Evolutionary conservation across 2,113 vertebrate genomes (phyloP), one percentile per base, ranked within the genome.

Genomic region (Chaetops frenatus): DNA sequence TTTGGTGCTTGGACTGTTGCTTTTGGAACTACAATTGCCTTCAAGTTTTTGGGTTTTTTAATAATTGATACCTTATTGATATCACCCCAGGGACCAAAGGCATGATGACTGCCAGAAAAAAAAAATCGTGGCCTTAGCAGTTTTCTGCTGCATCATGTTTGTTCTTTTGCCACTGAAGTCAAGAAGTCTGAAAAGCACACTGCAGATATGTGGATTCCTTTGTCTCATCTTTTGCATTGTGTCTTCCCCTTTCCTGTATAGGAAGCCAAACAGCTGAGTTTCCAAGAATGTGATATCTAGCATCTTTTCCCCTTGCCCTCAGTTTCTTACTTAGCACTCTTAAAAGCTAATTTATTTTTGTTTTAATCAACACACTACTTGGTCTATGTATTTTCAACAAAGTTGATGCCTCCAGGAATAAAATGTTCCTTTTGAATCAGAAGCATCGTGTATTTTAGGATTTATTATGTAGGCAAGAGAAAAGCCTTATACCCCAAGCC

Each of bases 101-200:
- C 56, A 25, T 10, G 4, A 76, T 18, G 69, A 54, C 17, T 86
- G 64, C 10, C 27, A 64, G 60, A 22, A 87, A 81, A 87, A 81
- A 64, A 36, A 33, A 28, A 15, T 13, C 5, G 1, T 0, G 0
- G 16, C 21, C 5, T 66, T 81, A 33, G 16, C 21, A 38, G 19
- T 74, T 79, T 44, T 56, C 19, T 76, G 48, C 48, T 87, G 38
- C 15, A 56, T 71, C 44, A 35, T 81, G 44, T 51, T 84, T 1
- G 1, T 76, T 91, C 27, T 71, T 93, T 47, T 87, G 60, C 42
- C 15, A 11, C 44, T 67, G 44, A 71, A 71, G n/a, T 62, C 23
- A 60, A 44, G 33, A 14, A 29, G 5, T 48, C 51, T 66, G 33
- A 91, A 91, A 85, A 53, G 27, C 51, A 44, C 12, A 6, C 9